Evolutionary conservation across 1,140 invertebrate genomes (phyloP).

Genomic region (Diachasmimorpha longicaudata): DNA sequence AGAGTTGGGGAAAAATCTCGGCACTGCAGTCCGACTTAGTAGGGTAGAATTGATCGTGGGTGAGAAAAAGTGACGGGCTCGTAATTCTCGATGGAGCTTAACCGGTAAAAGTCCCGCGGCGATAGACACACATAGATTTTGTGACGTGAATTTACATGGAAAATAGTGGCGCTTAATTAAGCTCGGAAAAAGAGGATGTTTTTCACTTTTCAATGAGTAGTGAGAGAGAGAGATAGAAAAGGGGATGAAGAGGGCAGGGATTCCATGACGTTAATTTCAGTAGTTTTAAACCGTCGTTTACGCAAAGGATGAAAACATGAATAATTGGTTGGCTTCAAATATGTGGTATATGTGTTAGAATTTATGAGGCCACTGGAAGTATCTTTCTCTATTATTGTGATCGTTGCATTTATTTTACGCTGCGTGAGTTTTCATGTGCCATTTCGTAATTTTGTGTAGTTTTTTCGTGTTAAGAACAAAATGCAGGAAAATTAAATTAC

Average conservation of each 20-base stretch:
- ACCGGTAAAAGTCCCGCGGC: not conserved
- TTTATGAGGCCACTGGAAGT: not conserved
- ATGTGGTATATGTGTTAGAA: not conserved
- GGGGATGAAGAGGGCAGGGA: not conserved
- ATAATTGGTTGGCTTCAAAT: no score
- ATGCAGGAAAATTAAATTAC: not conserved
- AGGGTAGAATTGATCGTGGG: slow-evolving; percentile 6
- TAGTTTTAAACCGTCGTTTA: not conserved
- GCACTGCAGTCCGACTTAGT: not conserved
- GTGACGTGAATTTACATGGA: not conserved
- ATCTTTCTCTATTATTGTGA: not conserved
- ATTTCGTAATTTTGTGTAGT: not conserved
- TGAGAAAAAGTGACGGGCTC: slow-evolving; percentile 12
- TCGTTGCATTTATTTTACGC: not conserved
- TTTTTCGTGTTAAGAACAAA: no score
- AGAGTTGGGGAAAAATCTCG: not conserved
- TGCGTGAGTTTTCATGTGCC: not conserved
- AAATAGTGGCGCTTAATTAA: not conserved
- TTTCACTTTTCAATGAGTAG: not conserved
- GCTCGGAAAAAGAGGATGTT: not conserved
- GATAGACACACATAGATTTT: slow-evolving; percentile 1
- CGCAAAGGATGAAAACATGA: no score
- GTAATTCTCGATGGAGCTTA: slow-evolving; percentile 16
- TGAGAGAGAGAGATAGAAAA: not conserved
- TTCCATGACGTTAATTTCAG: not conserved